Evolutionary conservation across 2,797 vertebrate genomes (phyloP), one percentile per base, ranked within the genome.

Genomic region (Bradypodion pumilum): DNA sequence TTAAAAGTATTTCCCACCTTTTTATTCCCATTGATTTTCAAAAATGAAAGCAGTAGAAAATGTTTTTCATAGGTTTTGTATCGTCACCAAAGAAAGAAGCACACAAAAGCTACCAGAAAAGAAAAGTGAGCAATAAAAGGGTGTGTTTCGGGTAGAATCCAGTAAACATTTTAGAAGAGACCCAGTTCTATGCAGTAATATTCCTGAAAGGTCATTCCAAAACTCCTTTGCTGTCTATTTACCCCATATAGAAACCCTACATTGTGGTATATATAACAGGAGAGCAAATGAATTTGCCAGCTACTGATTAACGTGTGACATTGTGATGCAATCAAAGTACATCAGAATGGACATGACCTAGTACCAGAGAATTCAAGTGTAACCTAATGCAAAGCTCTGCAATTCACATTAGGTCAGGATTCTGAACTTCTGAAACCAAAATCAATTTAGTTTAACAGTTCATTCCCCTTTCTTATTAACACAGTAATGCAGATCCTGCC

Each of bases 11-110:
- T 68, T 25, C 42, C 56, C 35, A 4, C 16, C 23, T 52, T 16
- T 66, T 89, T 89, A 86, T 59, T 78, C 85, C 40, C 82, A 81
- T 73, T 62, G 78, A 85, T 87, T 91, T 89, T 35, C 78, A 85
- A 89, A 87, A 70, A 68, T 86, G 74, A 87, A 82, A 29, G 63
- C 69, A 86, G 29, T 40, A 84, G 70, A 82, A 66, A 90, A 91
- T 79, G 56, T 63, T 84, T 85, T 90, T 32, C 21, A 76, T 84
- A 85, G 84, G 86, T 74, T 68, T 37, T 69, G 85, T 84, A 75
- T 44, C 73, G 87, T 84, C 84, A 21, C n/a, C 73, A 60, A 85
- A 74, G 85, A 92, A 87, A 86, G 81, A 83, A 89, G 69, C 40
- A 46, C 70, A 85, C 7, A 80, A 49, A 1, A 75, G 85, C 84